These are phyloP conservation scores for Cosmia pyralina DNA, from an alignment of 2,888 invertebrate genomes.

Conservation along the genomic window DNA sequence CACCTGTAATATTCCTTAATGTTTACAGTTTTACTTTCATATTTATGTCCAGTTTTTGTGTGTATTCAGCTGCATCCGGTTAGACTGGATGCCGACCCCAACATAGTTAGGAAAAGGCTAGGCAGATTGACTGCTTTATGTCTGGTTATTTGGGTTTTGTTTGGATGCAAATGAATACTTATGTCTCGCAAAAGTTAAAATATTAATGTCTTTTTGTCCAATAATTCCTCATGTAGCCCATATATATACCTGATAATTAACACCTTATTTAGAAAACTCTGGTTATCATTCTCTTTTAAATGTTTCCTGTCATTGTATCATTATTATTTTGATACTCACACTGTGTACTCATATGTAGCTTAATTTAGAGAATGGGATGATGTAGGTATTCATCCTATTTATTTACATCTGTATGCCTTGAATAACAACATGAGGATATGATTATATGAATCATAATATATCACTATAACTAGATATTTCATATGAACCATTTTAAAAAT, in stretches of 20 bases:
- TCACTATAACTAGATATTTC: neutral
- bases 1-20: neutral
- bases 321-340: conserved; percentile 11
- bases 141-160: neutral
- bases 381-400: conserved; percentile 29
- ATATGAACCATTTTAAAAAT: neutral
- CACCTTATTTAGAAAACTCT: neutral
- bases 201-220: neutral
- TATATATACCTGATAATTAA: neutral
- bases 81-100: too few relatives aligned
- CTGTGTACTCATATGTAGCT: neutral
- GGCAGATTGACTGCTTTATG: too few relatives aligned
- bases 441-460: conserved; percentile 22
- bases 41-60: too few relatives aligned
- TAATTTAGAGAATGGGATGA: conserved; percentile 12
- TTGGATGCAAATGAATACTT: neutral
- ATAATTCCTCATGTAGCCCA: neutral
- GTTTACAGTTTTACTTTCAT: neutral
- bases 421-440: conserved; percentile 40
- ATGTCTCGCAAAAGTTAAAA: neutral
- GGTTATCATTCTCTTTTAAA: conserved; percentile 1
- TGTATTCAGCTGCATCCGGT: too few relatives aligned
- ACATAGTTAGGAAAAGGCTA: too few relatives aligned
- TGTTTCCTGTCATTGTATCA: neutral
- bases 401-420: conserved; percentile 35